Evolutionary conservation across 2,113 vertebrate species (phyloP).

Genomic region (Trogon melanurus): DNA sequence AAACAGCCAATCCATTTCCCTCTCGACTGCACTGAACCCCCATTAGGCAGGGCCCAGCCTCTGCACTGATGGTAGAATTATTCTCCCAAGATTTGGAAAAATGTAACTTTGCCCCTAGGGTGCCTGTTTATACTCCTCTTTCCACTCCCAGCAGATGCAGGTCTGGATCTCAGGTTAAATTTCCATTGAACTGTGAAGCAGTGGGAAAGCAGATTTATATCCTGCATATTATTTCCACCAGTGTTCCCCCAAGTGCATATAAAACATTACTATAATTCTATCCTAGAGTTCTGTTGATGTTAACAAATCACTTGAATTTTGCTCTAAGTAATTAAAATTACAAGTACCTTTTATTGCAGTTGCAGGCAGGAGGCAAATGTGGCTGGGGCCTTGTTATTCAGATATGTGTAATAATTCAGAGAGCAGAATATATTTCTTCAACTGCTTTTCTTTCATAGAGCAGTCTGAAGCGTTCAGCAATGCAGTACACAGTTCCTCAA

Average conservation of each 20-base stretch:
- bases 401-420: neutral
- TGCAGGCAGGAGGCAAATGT: neutral
- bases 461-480: neutral
- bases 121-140: neutral
- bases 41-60: neutral
- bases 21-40: neutral
- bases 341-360: neutral
- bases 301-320: conserved; percentile 54
- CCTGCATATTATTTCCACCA: neutral
- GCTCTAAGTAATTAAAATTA: conserved; percentile 42
- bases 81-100: neutral
- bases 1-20: neutral
- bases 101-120: neutral
- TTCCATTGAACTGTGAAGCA: neutral
- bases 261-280: conserved; percentile 24
- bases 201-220: neutral
- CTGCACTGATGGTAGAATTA: neutral
- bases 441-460: neutral
- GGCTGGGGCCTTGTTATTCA: neutral
- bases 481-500: neutral
- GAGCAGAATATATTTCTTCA: neutral
- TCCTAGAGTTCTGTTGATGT: conserved; percentile 41
- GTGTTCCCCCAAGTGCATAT: neutral
- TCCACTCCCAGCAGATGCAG: neutral
- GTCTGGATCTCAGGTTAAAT: neutral